phyloP scores from a whole-genome alignment of 2,888 invertebrate species.

The Hyppa rectilinea region DNA sequence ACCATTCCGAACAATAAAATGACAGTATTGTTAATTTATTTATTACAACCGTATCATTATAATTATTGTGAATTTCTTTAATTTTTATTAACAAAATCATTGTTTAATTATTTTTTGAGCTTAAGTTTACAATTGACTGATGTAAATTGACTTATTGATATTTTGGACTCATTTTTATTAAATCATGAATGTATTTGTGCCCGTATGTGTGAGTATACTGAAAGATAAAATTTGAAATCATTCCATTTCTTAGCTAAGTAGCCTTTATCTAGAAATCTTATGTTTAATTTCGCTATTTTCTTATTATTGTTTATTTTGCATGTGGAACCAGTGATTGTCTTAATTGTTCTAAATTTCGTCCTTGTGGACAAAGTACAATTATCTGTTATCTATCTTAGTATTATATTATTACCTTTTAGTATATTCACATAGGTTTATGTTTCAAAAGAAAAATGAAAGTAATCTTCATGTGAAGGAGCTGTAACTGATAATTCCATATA shows the following conservation, averaged over 20 bases:
- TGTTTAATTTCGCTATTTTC: conserved; percentile 83
- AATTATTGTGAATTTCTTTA: conserved; percentile 82
- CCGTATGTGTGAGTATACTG: conserved; percentile 86
- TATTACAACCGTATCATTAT: conserved; percentile 80
- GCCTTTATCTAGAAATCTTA: conserved; percentile 75
- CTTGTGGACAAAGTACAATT: conserved; percentile 78
- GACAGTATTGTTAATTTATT: conserved; percentile 88
- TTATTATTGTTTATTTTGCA: conserved; percentile 83
- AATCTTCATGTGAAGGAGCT: conserved; percentile 77
- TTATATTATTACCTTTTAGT: conserved; percentile 81
- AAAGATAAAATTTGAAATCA: conserved; percentile 87
- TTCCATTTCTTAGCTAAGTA: conserved; percentile 86
- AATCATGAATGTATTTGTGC: conserved; percentile 84
- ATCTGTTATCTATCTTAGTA: conserved; percentile 70
- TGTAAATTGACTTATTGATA: conserved; percentile 83
- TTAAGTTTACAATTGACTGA: conserved; percentile 88
- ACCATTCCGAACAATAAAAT: conserved; percentile 84
- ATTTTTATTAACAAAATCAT: conserved; percentile 81
- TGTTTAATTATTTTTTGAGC: conserved; percentile 85
- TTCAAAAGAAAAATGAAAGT: conserved; percentile 90
- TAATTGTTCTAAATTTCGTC: conserved; percentile 74
- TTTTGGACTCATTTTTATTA: conserved; percentile 79
- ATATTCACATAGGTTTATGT: conserved; percentile 85
- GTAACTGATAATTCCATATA: conserved; percentile 86
- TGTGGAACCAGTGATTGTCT: conserved; percentile 78